Evolutionary conservation across 2,797 vertebrate genomes (phyloP), one percentile per base, ranked within the genome.

Genomic region (Triplophysa yarkandensis): DNA sequence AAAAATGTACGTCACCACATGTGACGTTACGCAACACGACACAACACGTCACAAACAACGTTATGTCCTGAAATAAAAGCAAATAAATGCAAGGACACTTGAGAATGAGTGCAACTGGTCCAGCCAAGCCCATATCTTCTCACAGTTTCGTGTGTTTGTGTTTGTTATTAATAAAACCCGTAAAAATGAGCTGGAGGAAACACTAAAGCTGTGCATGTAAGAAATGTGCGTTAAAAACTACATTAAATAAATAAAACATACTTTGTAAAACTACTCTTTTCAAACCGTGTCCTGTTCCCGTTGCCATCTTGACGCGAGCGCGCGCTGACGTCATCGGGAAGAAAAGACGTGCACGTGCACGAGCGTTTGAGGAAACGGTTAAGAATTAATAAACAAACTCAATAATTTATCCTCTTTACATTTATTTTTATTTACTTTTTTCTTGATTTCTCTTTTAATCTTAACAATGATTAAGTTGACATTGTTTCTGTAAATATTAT

Each of bases 231-330:
- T 6, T 34, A 32, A 77, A 76, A 28, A 10, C 50, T 48, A 0
- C 6, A 9, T 0, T 27, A 14, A 28, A n/a, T 8, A 46, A 8
- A 19, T 23, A 10, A 2, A 64, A 92, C 93, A 93, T 90, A 94
- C 93, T 92, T 86, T 93, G 91, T 93, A 92, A 94, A 81, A 93
- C 91, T 71, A 88, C 63, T 74, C 78, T 84, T 61, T 88, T 92
- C 30, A 94, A 85, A n/a, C 92, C 92, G 83, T 88, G 74, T 0
- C 92, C 91, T 5, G 86, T 34, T 4, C 65, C 83, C 4, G 91
- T 25, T 84, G 93, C 93, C 93, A 93, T 94, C 77, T 93, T 92
- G 69, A 75, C 58, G 43, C 25, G 27, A 13, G 25, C 0, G 11
- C 28, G 21, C 69, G 16, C 82, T 23, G 74, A 85, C 89, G 87